These are phyloP conservation scores for Andricus curvator DNA, from an alignment of 2,888 invertebrate species.

Conservation along the genomic window DNA sequence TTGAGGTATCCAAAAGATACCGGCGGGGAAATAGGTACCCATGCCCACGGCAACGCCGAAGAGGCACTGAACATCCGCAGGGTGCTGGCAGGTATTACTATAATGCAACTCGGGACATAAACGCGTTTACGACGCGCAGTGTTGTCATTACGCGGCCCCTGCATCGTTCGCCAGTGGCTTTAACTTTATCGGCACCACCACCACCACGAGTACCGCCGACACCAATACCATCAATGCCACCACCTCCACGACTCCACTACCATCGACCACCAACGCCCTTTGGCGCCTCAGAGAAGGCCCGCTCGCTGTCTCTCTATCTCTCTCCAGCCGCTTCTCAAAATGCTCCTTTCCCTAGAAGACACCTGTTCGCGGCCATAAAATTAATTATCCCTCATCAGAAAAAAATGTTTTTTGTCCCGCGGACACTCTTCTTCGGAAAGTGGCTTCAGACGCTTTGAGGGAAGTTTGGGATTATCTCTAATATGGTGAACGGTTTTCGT, in stretches of 20 bases:
- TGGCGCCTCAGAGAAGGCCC: constrained; percentile 29
- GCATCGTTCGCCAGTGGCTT: constrained; percentile 75
- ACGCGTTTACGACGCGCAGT: constrained; percentile 78
- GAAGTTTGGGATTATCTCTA: background rate
- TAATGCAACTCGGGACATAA: constrained; percentile 78
- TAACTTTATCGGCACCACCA: constrained; percentile 73
- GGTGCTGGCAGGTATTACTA: constrained; percentile 73
- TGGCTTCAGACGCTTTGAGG: background rate
- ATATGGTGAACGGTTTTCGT: background rate
- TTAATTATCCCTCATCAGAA: constrained; percentile 73
- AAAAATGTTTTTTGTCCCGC: constrained; percentile 54
- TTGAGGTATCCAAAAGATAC: constrained; percentile 9
- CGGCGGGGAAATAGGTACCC: background rate
- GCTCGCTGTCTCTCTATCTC: constrained; percentile 1
- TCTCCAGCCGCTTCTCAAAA: constrained; percentile 6
- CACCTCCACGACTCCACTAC: constrained; percentile 51
- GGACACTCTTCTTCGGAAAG: constrained; percentile 10
- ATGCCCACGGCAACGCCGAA: constrained; percentile 56
- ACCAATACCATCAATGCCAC: constrained; percentile 65
- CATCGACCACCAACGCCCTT: constrained; percentile 48
- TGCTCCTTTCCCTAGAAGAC: constrained; percentile 58
- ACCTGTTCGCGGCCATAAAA: constrained; percentile 72
- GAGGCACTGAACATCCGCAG: constrained; percentile 68
- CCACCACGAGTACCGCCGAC: constrained; percentile 53
- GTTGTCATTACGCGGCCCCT: constrained; percentile 77